Evolutionary conservation across 2,888 invertebrate genomes (phyloP), one percentile per base, ranked within the genome.

Genomic region (Apocheima hispidaria): DNA sequence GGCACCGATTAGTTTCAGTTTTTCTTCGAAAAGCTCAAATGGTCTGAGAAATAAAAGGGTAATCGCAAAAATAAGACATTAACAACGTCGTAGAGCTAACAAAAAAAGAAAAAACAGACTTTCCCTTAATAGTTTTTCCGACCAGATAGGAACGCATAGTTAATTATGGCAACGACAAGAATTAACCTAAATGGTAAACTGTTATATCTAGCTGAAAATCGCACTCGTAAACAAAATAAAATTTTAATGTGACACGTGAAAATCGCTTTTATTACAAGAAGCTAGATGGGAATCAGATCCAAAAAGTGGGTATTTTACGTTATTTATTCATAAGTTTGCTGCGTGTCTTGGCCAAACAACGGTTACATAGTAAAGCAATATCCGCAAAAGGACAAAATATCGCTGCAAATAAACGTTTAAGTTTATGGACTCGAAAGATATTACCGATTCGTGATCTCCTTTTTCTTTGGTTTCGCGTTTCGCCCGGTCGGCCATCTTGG

Each of bases 401-500:
- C 86, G 85, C 88, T 90, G 88, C 92, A 92, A 92, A 92, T 92
- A 92, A 92, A 92, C 92, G 88, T 92, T 92, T 91, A 90, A 91
- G 83, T 92, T 92, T 92, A 92, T 92, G 90, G 92, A 91, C 90
- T 90, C 82, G 91, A 92, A 92, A 92, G 92, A 92, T 92, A 92
- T 91, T 91, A 92, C 92, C 88, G 88, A 91, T 92, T 88, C 92
- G 92, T 92, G 92, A 91, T 92, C 88, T 91, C 86, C 90, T 92
- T 90, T 92, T 92, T 92, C 87, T 92, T 90, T 88, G 84, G 90
- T 85, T 89, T 87, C 83, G 84, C 84, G 87, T 88, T 88, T 84
- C 81, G 84, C 84, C 84, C 84, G 84, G 86, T 80, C 92, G 88
- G 92, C 92, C 92, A 92, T 92, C 89, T 92, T 91, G 92, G 92